phyloP scores from a whole-genome alignment of 2,888 invertebrate species.

The Anodontia alba region DNA sequence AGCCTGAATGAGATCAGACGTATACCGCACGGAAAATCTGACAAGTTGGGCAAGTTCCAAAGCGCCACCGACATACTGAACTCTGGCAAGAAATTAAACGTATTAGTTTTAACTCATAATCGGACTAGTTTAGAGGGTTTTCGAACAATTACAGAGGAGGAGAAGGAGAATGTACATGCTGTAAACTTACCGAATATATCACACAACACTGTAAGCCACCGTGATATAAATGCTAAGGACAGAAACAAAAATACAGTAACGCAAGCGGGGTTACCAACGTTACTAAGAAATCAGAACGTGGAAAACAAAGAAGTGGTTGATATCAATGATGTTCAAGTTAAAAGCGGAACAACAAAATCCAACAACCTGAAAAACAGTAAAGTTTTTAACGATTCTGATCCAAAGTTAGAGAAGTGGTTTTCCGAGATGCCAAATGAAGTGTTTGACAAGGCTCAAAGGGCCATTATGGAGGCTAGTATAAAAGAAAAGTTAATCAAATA shows the following conservation, averaged over 20 bases:
- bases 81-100: conserved; percentile 29
- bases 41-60: conserved; percentile 26
- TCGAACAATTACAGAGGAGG: conserved; percentile 15
- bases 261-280: conserved; percentile 6
- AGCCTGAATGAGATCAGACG: conserved; percentile 55
- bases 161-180: conserved; percentile 23
- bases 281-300: not conserved
- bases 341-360: not conserved
- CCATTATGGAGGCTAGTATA: conserved; percentile 60
- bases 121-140: conserved; percentile 45
- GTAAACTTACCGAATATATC: conserved; percentile 49
- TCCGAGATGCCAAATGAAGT: conserved; percentile 62
- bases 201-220: not conserved
- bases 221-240: conserved; percentile 7
- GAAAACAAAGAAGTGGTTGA: not conserved
- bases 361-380: conserved; percentile 20
- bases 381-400: conserved; percentile 23
- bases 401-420: conserved; percentile 62
- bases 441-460: conserved; percentile 59
- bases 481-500: conserved; percentile 50
- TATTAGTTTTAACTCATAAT: conserved; percentile 37
- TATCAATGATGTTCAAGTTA: not conserved
- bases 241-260: not conserved
- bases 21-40: not conserved
- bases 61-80: conserved; percentile 25